Conservation (phyloP, 1,140 invertebrate genomes). For the Drosophila albomicans region DNA sequence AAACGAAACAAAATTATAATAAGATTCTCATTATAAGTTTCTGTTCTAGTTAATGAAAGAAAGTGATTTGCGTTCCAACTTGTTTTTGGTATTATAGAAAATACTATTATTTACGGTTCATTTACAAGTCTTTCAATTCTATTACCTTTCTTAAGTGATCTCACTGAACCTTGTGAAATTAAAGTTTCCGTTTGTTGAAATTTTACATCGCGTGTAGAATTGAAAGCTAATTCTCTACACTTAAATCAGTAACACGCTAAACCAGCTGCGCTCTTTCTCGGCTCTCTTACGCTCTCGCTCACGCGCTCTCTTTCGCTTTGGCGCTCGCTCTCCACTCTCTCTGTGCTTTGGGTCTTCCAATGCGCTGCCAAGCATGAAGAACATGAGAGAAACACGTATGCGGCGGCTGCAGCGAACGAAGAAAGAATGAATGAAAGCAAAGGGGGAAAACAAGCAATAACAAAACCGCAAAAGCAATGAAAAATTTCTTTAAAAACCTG, state of each 20-base stretch:
- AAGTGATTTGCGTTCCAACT: too few relatives aligned
- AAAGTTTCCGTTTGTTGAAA: not conserved
- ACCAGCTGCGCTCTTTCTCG: conserved; percentile 13
- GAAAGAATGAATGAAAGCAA: conserved; percentile 21
- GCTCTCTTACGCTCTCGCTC: conserved; percentile 8
- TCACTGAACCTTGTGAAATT: not conserved
- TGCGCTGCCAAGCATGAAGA: conserved; percentile 43
- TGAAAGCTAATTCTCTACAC: conserved; percentile 15
- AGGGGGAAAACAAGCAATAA: conserved; percentile 39
- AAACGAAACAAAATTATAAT: too few relatives aligned
- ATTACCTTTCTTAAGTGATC: not conserved
- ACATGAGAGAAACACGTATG: conserved; percentile 14
- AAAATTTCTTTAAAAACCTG: conserved; percentile 40
- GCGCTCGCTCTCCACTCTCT: conserved; percentile 3
- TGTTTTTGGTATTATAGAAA: too few relatives aligned
- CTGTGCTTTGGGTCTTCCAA: not conserved
- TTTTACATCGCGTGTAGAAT: conserved; percentile 3
- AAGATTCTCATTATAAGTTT: too few relatives aligned
- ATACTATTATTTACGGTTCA: not conserved
- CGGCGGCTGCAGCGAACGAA: conserved; percentile 26
- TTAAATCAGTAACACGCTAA: conserved; percentile 11
- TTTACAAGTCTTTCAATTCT: not conserved
- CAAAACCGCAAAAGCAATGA: conserved; percentile 54
- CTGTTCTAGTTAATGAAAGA: too few relatives aligned
- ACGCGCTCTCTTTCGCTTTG: not conserved